Evolutionary conservation across 2,113 vertebrate genomes (phyloP).

Genomic region (Triplophysa dalaica): DNA sequence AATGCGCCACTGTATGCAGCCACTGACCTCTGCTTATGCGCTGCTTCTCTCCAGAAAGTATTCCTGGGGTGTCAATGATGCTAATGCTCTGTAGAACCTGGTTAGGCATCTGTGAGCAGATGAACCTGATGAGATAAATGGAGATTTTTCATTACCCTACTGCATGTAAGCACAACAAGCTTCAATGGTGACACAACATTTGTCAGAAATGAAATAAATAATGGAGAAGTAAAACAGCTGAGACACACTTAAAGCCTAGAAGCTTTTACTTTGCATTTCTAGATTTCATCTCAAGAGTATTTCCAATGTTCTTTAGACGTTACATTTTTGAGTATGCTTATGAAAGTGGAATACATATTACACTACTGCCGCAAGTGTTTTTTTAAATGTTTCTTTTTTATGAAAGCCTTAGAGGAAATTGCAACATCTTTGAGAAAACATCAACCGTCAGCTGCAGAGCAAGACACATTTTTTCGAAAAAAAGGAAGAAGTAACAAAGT

Average conservation of each 20-base stretch:
- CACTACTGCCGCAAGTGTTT: neutral
- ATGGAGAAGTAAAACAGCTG: neutral
- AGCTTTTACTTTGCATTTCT: no score
- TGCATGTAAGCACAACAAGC: conserved; percentile 29
- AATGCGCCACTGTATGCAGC: neutral
- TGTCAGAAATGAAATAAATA: neutral
- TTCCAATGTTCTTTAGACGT: no score
- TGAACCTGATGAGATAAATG: conserved; percentile 78
- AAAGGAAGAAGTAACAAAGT: conserved; percentile 3
- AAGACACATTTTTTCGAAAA: neutral
- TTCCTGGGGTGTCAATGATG: conserved; percentile 94
- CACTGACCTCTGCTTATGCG: conserved; percentile 90
- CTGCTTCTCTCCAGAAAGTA: conserved; percentile 96
- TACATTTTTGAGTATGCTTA: neutral
- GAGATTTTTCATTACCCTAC: conserved; percentile 9
- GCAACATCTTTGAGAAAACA: conserved; percentile 15
- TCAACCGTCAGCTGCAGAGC: conserved; percentile 25
- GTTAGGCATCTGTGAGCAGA: conserved; percentile 96
- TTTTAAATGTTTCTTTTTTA: neutral
- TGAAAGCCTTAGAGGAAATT: conserved; percentile 16
- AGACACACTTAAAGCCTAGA: neutral
- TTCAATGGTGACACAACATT: neutral
- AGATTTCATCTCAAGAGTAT: no score
- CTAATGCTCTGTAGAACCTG: conserved; percentile 96
- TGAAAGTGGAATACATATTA: neutral